A percentile compares a stretch with the other conserved stretches of the same genome.
These are phyloP conservation scores for Collichthys lucidus DNA, from an alignment of 2,113 vertebrate species.

Conservation along the genomic window DNA sequence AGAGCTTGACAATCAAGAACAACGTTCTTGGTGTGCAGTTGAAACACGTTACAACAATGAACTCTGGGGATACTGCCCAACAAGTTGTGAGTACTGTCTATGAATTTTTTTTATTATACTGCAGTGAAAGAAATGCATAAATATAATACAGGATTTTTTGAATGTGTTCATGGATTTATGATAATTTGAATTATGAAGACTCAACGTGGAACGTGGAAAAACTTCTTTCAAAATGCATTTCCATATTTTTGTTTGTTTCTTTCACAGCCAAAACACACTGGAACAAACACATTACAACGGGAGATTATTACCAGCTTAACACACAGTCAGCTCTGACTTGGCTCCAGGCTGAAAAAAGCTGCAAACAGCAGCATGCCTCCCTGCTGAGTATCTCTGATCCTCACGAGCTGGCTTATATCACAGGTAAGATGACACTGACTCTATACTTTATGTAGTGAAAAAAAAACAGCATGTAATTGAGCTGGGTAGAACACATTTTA, in stretches of 20 bases:
- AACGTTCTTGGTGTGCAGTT: slow-evolving; percentile 87
- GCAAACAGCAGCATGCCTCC: slow-evolving; percentile 87
- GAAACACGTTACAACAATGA: slow-evolving; percentile 80
- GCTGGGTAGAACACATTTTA: neutral
- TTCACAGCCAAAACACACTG: slow-evolving; percentile 77
- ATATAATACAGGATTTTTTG: neutral
- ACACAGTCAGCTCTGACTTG: slow-evolving; percentile 87
- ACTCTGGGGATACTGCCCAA: slow-evolving; percentile 88
- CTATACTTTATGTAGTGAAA: neutral
- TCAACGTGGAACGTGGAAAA: neutral
- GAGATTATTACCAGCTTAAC: slow-evolving; percentile 88
- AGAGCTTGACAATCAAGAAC: slow-evolving; percentile 53
- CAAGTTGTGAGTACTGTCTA: slow-evolving; percentile 82
- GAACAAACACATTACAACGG: slow-evolving; percentile 84
- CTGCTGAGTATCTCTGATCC: slow-evolving; percentile 88
- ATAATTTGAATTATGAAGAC: neutral
- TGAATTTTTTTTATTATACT: neutral
- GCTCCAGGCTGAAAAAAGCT: slow-evolving; percentile 91
- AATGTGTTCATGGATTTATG: neutral
- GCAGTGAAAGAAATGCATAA: neutral
- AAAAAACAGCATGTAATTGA: neutral
- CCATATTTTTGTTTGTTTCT: neutral
- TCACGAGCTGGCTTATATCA: slow-evolving; percentile 87
- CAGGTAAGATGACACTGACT: slow-evolving; percentile 79
- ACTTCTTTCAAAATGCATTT: neutral